A percentile compares a stretch with the other conserved stretches of the same genome.
Evolutionary conservation across 2,113 vertebrate species (phyloP).

Genomic region (Cyanistes caeruleus): DNA sequence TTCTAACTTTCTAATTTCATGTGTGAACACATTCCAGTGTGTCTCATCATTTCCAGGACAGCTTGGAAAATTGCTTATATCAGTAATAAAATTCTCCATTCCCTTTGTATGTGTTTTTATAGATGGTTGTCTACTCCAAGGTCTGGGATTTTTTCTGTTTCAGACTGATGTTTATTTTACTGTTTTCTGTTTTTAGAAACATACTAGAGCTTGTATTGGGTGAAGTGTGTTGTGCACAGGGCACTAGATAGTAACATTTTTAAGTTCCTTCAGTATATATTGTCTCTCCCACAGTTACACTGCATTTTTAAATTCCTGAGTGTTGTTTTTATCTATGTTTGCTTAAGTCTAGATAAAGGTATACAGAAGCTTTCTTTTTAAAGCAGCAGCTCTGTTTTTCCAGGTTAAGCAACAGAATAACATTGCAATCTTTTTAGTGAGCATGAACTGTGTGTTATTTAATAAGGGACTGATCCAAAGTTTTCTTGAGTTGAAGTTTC

Average conservation of each 20-base stretch:
- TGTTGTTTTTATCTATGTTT: neutral
- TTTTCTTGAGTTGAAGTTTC: slow-evolving; percentile 9
- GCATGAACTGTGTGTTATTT: neutral
- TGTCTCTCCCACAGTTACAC: accelerated
- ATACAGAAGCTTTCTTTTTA: neutral
- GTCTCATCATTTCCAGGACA: neutral
- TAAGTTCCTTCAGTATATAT: neutral
- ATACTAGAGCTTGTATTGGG: neutral
- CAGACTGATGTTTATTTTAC: neutral
- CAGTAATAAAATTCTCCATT: slow-evolving; percentile 29
- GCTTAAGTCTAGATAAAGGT: neutral
- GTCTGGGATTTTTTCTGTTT: neutral
- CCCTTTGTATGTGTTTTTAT: slow-evolving; percentile 40
- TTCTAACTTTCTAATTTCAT: neutral
- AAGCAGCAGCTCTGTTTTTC: neutral
- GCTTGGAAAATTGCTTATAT: slow-evolving; percentile 56
- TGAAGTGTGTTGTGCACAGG: neutral
- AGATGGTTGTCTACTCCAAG: neutral
- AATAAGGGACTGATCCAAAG: neutral
- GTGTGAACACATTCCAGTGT: neutral
- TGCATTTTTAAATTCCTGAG: neutral
- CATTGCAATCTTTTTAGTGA: neutral
- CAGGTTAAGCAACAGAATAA: neutral
- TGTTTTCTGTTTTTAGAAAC: neutral
- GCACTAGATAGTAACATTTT: neutral